Evolutionary conservation across 2,113 vertebrate species (phyloP).

Genomic region (Crotalus tigris): DNA sequence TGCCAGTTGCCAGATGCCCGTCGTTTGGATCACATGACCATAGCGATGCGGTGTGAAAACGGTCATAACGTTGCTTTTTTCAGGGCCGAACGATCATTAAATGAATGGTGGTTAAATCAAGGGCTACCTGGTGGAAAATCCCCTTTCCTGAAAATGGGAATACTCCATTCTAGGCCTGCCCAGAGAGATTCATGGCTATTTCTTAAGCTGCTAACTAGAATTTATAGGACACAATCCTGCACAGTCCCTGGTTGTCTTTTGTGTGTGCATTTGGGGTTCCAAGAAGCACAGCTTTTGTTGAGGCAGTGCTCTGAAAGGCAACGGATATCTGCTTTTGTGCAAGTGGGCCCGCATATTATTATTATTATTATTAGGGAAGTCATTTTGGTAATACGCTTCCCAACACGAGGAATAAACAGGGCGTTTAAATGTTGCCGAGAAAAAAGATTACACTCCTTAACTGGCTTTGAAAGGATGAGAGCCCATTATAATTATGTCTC

Average conservation of each 20-base stretch:
- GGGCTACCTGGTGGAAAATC: background rate
- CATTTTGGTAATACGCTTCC: background rate
- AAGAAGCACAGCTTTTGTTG: background rate
- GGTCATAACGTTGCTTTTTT: background rate
- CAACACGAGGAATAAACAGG: background rate
- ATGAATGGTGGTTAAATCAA: background rate
- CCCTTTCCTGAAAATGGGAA: background rate
- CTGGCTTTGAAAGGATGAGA: slow-evolving; percentile 2
- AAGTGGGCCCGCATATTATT: background rate
- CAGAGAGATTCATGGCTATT: background rate
- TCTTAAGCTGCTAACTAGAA: background rate
- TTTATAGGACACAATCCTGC: background rate
- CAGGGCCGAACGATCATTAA: background rate
- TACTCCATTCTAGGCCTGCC: too few species aligned
- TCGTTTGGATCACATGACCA: too few species aligned
- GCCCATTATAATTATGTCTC: background rate
- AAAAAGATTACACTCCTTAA: background rate
- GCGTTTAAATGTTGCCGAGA: background rate
- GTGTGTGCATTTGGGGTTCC: fast-evolving
- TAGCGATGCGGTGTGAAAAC: background rate
- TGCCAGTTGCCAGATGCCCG: too few species aligned
- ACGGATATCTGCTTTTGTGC: background rate
- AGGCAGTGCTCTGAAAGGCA: background rate
- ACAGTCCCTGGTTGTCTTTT: background rate
- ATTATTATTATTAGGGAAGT: background rate